Evolutionary conservation across 2,113 vertebrate species (phyloP).

Genomic region (Prunella fulvescens): DNA sequence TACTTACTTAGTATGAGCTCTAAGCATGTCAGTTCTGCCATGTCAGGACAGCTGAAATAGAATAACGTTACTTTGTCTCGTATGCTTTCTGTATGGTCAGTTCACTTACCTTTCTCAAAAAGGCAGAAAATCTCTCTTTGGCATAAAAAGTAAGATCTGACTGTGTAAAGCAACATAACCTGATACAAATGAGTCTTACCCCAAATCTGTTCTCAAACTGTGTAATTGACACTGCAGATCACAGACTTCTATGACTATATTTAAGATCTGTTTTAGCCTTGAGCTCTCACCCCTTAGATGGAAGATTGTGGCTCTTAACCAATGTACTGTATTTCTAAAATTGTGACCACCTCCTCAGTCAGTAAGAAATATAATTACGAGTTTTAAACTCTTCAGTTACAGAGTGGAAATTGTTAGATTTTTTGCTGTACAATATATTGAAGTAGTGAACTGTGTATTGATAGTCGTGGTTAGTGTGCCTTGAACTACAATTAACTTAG

Average conservation of each 20-base stretch:
- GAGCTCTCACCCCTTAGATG: background rate
- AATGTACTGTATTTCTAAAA: background rate
- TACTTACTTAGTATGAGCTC: background rate
- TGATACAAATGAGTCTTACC: background rate
- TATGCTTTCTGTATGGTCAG: background rate
- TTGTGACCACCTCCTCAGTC: background rate
- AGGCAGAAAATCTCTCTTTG: background rate
- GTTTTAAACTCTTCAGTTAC: background rate
- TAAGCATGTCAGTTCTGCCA: background rate
- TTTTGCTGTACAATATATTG: background rate
- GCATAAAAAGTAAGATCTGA: background rate
- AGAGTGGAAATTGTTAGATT: background rate
- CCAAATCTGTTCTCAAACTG: background rate
- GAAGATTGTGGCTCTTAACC: background rate
- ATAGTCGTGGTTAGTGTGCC: background rate
- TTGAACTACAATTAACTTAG: background rate
- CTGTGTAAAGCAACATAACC: background rate
- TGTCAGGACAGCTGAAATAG: background rate
- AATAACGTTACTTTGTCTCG: background rate
- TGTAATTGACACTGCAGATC: background rate
- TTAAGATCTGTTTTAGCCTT: background rate
- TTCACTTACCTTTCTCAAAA: background rate
- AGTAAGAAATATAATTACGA: background rate
- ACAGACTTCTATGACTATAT: background rate
- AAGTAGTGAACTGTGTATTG: background rate